Percentiles rank a stretch among this genome's conserved stretches.
Conservation (phyloP, 2,113 vertebrate genomes). For the Potamarius usumacintae region DNA sequence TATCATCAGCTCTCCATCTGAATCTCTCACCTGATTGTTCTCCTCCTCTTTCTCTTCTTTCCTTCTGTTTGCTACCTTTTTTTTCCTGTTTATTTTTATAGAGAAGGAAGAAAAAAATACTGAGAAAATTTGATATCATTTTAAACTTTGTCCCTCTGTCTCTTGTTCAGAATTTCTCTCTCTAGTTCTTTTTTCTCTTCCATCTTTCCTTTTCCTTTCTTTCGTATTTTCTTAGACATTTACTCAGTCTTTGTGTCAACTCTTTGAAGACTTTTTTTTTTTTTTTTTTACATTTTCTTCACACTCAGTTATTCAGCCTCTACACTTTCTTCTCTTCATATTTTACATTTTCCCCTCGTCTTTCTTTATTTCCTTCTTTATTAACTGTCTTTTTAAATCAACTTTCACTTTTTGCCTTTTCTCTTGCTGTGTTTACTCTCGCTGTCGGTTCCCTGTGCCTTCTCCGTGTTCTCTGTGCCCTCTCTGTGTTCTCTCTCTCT, state of each 20-base stretch:
- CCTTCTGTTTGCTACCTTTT: neutral
- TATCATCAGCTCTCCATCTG: neutral
- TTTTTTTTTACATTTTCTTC: no score
- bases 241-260: neutral
- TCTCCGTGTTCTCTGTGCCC: no score
- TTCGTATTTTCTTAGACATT: neutral
- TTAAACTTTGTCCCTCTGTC: neutral
- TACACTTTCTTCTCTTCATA: neutral
- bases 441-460: no score
- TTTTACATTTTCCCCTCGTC: neutral
- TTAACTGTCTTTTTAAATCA: neutral
- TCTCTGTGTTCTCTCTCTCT: no score
- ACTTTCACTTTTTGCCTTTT: neutral
- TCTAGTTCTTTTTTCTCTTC: neutral
- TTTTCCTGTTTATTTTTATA: neutral
- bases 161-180: neutral
- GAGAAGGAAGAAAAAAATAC: no score
- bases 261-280: neutral
- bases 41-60: neutral
- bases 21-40: neutral
- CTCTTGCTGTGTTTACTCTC: neutral
- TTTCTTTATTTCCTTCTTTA: neutral
- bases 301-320: no score
- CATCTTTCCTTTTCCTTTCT: neutral
- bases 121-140: no score